Evolutionary conservation across 2,113 vertebrate genomes (phyloP), one percentile per base, ranked within the genome.

Genomic region (Tricholaema leucomelas): DNA sequence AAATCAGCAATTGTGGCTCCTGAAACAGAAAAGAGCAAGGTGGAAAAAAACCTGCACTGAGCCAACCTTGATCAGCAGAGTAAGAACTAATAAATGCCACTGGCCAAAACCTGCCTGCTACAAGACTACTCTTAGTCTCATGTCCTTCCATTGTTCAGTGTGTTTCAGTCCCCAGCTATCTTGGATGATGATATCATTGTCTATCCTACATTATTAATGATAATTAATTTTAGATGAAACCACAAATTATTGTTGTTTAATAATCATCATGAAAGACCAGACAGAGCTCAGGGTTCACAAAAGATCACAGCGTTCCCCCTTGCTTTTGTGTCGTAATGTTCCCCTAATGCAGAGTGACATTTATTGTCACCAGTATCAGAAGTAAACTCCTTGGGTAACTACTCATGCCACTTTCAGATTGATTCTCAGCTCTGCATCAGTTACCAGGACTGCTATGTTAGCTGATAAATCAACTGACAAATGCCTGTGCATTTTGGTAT

Each of bases 381-480:
- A 90, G 55, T 21, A 92, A 90, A 87, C 77, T 92, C 71, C 55
- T 81, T 70, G 69, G 67, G 72, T 85, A 94, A 87, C 78, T 92
- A 76, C 75, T 91, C 65, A 19, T 74, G 79, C 78, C 81, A 85
- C 83, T 91, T 85, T 60, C 82, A 90, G 72, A 81, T 54, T 88
- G 69, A 92, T 93, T 79, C 70, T 87, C 81, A 91, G 65, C 71
- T 78, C 88, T 71, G 70, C 82, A 60, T 87, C 92, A 81, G 80
- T 87, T 92, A 90, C 30, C 2, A 6, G 88, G 63, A 80, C 84
- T 88, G 92, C 77, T 63, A 92, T 66, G 76, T 93, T 90, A 93
- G 54, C 82, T 91, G 85, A 94, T 85, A 94, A 95, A 94, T 94
- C 92, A 93, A 90, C 87, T 91, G 92, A 86, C 82, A 96, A 92